Base-by-base conservation (phyloP, 2,797 vertebrate genomes). In the Anguilla megastoma region DNA sequence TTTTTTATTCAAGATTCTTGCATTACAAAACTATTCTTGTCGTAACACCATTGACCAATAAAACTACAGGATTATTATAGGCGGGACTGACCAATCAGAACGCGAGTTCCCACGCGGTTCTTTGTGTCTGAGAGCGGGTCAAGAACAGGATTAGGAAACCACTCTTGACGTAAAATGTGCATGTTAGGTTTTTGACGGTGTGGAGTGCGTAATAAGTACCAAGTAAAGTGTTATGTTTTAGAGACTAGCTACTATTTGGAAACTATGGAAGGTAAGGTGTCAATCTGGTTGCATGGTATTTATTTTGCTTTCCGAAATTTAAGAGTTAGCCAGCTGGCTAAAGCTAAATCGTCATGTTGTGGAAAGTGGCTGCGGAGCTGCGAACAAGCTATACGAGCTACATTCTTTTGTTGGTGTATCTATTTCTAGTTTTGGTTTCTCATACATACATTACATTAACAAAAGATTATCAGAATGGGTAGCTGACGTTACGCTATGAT, bases 261-360 rank as follows among this genome's bases (percentile, higher is more conserved):
- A 21, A 41, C 36, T 50, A 82, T 82, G 79, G 79, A 82, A 82
- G 79, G 79, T 82, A 82, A 7, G 1, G 79, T 50, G 21, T 50
- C 41, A 5, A 8, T 82, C 9, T 14, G 7, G 12, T 2, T 24
- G 18, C 45, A 5, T 24, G 24, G 7, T 48, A 7, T 14, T n/a
- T 50, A 21, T 82, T 48, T 50, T 45, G 74, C 21, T 50, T 82
- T 48, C 66, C 45, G 18, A 48, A 6, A 80, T 48, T 48, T 18
- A 48, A 48, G 16, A 45, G 21, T 6, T 45, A 80, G 76, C 74
- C 33, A 79, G 3, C 33, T 74, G 71, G 74, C 33, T 82, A 82
- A 82, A 16, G 30, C 33, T 80, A 21, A 45, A 18, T 41, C 36
- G 5, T 7, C 45, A 2, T 16, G 36, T 24, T 21, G n/a, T 45